Conservation (phyloP, 35 echinoderm and acorn worm genomes). For the Acanthaster planci region DNA sequence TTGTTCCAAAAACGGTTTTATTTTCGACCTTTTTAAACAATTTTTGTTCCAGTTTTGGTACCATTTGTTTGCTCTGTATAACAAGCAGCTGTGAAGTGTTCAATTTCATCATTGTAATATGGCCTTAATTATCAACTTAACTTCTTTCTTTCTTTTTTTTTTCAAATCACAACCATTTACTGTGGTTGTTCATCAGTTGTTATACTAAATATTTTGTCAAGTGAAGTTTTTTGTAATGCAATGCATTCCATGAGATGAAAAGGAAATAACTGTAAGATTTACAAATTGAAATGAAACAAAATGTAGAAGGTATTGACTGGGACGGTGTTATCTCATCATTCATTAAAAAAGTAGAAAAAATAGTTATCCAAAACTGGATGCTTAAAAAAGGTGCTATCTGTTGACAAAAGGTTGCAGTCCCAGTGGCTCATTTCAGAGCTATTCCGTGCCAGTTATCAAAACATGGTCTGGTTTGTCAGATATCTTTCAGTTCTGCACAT, state of each 20-base stretch:
- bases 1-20: no score
- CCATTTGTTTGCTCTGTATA: no score
- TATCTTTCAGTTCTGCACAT: conserved; percentile 8
- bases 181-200: background rate
- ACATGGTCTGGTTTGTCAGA: background rate
- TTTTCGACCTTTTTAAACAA: no score
- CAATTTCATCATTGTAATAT: conserved; percentile 5
- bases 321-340: background rate
- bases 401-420: background rate
- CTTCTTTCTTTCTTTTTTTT: background rate
- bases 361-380: background rate
- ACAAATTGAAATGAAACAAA: background rate
- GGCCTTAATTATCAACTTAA: conserved; percentile 18
- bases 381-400: conserved; percentile 16
- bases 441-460: conserved; percentile 17
- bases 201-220: background rate
- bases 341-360: conserved; percentile 6
- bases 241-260: conserved; percentile 1
- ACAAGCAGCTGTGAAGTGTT: conserved; percentile 13
- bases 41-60: no score
- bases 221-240: background rate
- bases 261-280: background rate
- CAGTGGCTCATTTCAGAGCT: background rate
- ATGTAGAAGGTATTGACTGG: conserved; percentile 6
- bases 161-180: background rate